Conservation (phyloP, 2,888 invertebrate genomes). For the Lasioglossum vierecki region DNA sequence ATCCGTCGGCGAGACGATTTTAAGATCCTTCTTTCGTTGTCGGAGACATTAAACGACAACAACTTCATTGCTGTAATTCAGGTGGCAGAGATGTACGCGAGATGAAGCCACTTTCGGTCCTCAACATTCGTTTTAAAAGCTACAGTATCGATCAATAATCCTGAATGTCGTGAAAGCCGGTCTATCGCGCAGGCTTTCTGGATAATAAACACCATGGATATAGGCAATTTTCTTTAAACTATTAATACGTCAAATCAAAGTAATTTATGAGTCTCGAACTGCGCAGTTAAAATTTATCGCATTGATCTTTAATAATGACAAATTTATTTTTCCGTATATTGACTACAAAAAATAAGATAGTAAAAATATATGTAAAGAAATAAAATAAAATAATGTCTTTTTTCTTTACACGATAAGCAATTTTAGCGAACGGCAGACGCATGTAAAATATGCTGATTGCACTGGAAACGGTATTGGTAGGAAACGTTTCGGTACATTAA, state of each 20-base stretch:
- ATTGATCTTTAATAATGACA: no score
- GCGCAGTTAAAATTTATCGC: no score
- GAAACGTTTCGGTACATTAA: not conserved
- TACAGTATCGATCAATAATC: not conserved
- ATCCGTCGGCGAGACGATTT: not conserved
- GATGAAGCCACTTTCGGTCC: not conserved
- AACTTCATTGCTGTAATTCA: slow-evolving; percentile 4
- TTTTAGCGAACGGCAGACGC: not conserved
- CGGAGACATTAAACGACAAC: not conserved
- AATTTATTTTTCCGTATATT: no score
- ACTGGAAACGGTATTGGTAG: not conserved
- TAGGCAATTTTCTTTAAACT: not conserved
- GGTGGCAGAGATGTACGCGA: not conserved
- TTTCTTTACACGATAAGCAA: not conserved
- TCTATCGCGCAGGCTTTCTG: not conserved
- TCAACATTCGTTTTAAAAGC: slow-evolving; percentile 8
- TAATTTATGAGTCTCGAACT: no score
- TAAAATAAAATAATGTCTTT: no score
- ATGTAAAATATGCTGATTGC: not conserved
- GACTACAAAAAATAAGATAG: no score
- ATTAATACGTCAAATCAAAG: not conserved
- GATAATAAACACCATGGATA: not conserved
- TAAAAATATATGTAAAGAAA: no score
- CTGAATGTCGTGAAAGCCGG: not conserved
- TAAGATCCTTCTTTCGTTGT: not conserved